Base-by-base conservation (phyloP, 2,888 invertebrate genomes). In the Watsonalla binaria region DNA sequence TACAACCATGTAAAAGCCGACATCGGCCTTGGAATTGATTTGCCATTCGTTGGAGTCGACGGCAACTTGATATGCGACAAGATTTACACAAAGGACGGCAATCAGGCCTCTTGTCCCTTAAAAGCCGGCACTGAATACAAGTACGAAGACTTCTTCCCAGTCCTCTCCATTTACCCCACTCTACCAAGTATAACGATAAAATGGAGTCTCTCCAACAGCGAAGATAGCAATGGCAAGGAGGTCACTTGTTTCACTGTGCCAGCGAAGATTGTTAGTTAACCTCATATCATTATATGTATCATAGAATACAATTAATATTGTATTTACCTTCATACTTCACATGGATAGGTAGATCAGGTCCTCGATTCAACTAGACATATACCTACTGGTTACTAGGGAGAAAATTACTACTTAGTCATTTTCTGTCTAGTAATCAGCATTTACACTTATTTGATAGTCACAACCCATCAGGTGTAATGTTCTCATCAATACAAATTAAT, bases 11-110 rank as follows among this genome's bases (percentile, higher is more conserved):
- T 96, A 6, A 80, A 78, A 58, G 96, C 94, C 0, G 82, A 90
- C 0, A 88, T 96, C 14, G 73, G 24, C 24, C 24, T 92, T 2
- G 93, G 93, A 0, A 72, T 95, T 0, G 87, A 92, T 0, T 70
- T 96, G 51, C 96, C 96, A 0, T 96, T 96, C 75, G 72, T 95
- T 8, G 96, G 96, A 7, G 95, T 96, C 11, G 94, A 96, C 74
- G 94, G 94, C 9, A 87, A 84, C 33, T 91, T 92, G 51, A 93
- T 95, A 37, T 96, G 96, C 68, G 86, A 90, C 24, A 92, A 93
- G 62, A 81, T 96, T 50, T 94, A 80, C 61, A 78, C 75, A 0
- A 84, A 83, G 54, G 91, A 92, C 57, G 94, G 93, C 0, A 87
- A 86, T 52, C 92, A 93, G 68, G 92, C 91, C 0, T 77, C 91